These are phyloP conservation scores for Chrysoperla carnea DNA, from an alignment of 1,140 invertebrate species.

Conservation along the genomic window DNA sequence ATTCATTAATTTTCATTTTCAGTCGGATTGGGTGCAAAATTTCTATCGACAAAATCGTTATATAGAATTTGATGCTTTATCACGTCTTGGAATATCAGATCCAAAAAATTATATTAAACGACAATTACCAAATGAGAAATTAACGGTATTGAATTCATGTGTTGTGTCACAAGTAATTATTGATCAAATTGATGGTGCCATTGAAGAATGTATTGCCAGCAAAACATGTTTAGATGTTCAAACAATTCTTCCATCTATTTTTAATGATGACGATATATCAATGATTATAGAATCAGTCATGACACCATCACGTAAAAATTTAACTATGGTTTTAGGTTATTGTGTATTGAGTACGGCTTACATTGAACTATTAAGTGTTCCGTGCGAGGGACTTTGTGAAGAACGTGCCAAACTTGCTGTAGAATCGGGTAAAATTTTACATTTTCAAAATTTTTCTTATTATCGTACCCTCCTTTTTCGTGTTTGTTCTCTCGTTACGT, in stretches of 20 bases:
- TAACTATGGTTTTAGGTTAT: conserved; percentile 29
- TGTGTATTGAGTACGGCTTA: conserved; percentile 41
- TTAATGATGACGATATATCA: conserved; percentile 56
- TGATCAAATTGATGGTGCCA: conserved; percentile 60
- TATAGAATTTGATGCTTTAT: conserved; percentile 80
- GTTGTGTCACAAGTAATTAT: conserved; percentile 55
- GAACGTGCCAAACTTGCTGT: conserved; percentile 55
- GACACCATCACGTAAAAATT: conserved; percentile 28
- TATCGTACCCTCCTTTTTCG: neutral
- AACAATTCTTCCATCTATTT: conserved; percentile 59
- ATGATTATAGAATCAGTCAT: conserved; percentile 48
- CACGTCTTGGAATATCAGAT: conserved; percentile 76
- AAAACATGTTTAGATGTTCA: conserved; percentile 66
- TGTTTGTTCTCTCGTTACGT: too few relatives aligned
- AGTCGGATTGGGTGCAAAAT: conserved; percentile 77
- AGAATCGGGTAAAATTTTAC: conserved; percentile 30
- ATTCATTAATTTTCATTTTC: conserved; percentile 21
- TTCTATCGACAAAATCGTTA: conserved; percentile 93
- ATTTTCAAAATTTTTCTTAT: neutral
- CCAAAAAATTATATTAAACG: conserved; percentile 66
- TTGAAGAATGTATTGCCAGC: conserved; percentile 66
- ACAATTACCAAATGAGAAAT: conserved; percentile 50
- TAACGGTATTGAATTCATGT: conserved; percentile 57
- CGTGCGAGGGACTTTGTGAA: conserved; percentile 47
- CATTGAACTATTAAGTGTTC: conserved; percentile 46